phyloP scores from a whole-genome alignment of 2,797 vertebrate species.

The Microctenopoma lineatum region DNA sequence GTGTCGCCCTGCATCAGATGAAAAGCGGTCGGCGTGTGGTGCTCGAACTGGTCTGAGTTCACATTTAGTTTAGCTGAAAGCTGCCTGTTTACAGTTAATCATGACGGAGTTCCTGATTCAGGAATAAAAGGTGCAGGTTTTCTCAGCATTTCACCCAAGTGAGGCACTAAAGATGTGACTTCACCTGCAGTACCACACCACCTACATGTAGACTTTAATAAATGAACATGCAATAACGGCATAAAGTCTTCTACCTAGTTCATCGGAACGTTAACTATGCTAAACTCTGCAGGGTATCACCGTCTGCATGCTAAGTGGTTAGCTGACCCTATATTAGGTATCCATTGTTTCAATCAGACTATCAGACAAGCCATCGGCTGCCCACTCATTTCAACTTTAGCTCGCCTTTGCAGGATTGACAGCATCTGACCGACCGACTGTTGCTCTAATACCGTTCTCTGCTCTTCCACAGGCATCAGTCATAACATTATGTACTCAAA shows the following conservation, averaged over 20 bases:
- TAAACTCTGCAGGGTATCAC: background rate
- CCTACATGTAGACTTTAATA: no score
- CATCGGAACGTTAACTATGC: background rate
- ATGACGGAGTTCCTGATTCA: no score
- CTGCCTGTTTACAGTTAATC: no score
- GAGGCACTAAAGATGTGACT: no score
- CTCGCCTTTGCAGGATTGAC: slow-evolving; percentile 25
- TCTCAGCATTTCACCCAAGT: no score
- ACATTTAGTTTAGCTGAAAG: no score
- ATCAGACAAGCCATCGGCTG: background rate
- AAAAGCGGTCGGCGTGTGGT: no score
- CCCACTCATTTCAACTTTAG: slow-evolving; percentile 11
- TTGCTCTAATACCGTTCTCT: background rate
- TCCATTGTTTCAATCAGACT: slow-evolving; percentile 17
- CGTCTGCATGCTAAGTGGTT: background rate
- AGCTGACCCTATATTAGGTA: background rate
- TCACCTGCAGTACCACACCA: no score
- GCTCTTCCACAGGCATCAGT: slow-evolving; percentile 18
- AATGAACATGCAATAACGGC: no score
- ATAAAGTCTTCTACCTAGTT: background rate
- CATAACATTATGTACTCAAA: slow-evolving; percentile 19
- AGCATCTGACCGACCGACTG: slow-evolving; percentile 3
- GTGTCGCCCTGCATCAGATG: no score
- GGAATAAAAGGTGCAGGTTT: no score
- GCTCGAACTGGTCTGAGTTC: no score